A percentile compares a stretch with the other conserved stretches of the same genome.
phyloP scores from a whole-genome alignment of 2,888 invertebrate genomes.

The Diplolepis rosae region DNA sequence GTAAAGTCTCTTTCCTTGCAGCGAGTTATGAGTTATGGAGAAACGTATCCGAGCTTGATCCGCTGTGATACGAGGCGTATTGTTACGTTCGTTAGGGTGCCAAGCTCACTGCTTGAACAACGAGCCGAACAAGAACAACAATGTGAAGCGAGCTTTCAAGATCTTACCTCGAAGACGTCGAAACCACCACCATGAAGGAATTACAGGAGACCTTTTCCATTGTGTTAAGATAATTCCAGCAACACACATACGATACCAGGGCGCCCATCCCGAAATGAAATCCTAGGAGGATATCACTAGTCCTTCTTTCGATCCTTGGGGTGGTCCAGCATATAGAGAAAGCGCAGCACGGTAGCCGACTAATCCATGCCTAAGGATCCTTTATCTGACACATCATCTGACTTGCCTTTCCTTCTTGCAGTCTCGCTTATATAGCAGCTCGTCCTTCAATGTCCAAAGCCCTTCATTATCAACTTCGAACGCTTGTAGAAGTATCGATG shows the following conservation, averaged over 20 bases:
- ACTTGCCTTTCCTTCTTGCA: slow-evolving; percentile 29
- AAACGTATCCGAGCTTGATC: slow-evolving; percentile 64
- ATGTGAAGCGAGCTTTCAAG: slow-evolving; percentile 48
- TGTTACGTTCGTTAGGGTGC: slow-evolving; percentile 54
- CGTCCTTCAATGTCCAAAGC: neutral
- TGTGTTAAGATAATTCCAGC: slow-evolving; percentile 71
- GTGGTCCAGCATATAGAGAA: slow-evolving; percentile 65
- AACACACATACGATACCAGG: slow-evolving; percentile 49
- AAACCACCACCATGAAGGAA: slow-evolving; percentile 39
- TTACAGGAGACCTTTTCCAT: slow-evolving; percentile 58
- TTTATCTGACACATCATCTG: slow-evolving; percentile 59
- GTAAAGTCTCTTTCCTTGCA: slow-evolving; percentile 41
- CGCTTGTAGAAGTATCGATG: slow-evolving; percentile 2
- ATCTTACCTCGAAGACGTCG: slow-evolving; percentile 41
- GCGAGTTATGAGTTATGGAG: slow-evolving; percentile 55
- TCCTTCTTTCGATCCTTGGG: slow-evolving; percentile 52
- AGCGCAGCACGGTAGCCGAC: slow-evolving; percentile 70
- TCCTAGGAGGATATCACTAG: slow-evolving; percentile 61
- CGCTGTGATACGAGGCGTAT: slow-evolving; percentile 64
- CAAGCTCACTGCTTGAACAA: slow-evolving; percentile 45
- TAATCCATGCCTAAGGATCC: slow-evolving; percentile 70
- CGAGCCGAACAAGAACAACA: slow-evolving; percentile 54
- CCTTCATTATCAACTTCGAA: slow-evolving; percentile 12
- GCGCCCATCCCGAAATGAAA: slow-evolving; percentile 60
- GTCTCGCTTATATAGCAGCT: slow-evolving; percentile 23